These are phyloP conservation scores for Sarcophaga subvicina DNA, from an alignment of 2,888 invertebrate genomes.

Conservation along the genomic window DNA sequence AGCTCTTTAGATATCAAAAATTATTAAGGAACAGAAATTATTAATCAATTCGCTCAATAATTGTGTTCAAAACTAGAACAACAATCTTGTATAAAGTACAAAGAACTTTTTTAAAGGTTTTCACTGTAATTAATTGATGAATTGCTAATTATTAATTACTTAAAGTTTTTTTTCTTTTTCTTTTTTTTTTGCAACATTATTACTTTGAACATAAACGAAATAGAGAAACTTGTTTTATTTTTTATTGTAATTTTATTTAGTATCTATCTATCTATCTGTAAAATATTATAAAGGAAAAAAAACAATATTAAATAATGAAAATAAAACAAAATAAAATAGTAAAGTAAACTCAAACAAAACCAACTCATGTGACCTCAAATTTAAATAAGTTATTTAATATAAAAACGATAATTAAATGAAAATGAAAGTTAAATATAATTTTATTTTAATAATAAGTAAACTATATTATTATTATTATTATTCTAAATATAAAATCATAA, in stretches of 20 bases:
- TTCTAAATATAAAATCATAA: conserved; percentile 51
- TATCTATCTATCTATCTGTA: not conserved
- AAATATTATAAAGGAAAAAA: conserved; percentile 38
- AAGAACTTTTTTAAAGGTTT: no score
- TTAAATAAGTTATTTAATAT: conserved; percentile 80
- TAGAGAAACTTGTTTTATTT: conserved; percentile 23
- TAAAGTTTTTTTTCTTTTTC: conserved; percentile 29
- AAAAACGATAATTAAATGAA: conserved; percentile 71
- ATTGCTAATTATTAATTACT: no score
- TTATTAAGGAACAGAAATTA: no score
- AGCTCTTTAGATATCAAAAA: no score
- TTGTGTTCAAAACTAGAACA: no score
- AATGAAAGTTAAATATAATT: conserved; percentile 72
- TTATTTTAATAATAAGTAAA: conserved; percentile 74
- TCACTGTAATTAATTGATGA: no score
- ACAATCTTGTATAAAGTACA: no score
- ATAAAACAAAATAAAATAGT: conserved; percentile 55
- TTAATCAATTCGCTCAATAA: no score
- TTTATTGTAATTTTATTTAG: conserved; percentile 19
- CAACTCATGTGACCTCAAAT: conserved; percentile 83
- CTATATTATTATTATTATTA: conserved; percentile 60
- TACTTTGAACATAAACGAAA: not conserved
- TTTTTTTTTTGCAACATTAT: conserved; percentile 11
- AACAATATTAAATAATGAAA: conserved; percentile 29
- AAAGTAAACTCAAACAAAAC: conserved; percentile 78